Base-by-base conservation (phyloP, 37 sponge, comb jelly and placozoan genomes). In the Dysidea cf. avara region DNA sequence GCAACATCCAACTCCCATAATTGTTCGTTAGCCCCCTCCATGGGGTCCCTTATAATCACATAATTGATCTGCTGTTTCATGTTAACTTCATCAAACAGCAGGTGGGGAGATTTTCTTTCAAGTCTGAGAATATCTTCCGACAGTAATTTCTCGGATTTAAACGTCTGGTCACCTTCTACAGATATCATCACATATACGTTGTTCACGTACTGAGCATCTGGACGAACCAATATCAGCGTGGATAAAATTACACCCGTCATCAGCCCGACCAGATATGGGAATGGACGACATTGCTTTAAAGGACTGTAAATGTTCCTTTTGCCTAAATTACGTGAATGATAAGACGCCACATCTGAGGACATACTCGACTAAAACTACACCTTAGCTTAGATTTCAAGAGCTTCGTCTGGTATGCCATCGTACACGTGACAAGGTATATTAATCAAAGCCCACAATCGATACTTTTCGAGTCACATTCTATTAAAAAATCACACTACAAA, bases 161-260 rank as follows among this genome's bases (percentile, higher is more conserved):
- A 31, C 16, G 39, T 9, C 24, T 43, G 43, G 1, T 65, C 66
- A 29, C 31, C 46, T 30, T 25, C 47, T 33, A n/a, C 54, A 3
- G 46, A 46, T 17, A 64, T 16, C 5, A 31, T 25, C 13, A 77
- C 26, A 56, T 78, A 59, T 51, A 69, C 50, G 50, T 69, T 68
- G 48, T 55, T 77, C 67, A 66, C 30, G n/a, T 56, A 21, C 22
- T 38, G 31, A 0, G 66, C 54, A 66, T 77, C 37, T 7, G 77
- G 77, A 4, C 61, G 48, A 32, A 78, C 22, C 3, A 78, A 60
- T 0, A 60, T 12, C 9, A 68, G 17, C 20, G 69, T 78, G 36
- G 79, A 78, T 28, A 78, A 20, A 0, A 69, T 46, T 11, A 78
- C 24, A 17, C 79, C 79, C 1, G 68, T 59, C 35, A 78, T 30